A percentile compares a stretch with the other conserved stretches of the same genome.
Conservation (phyloP, 2,797 vertebrate species). For the Apogon hyalosoma region DNA sequence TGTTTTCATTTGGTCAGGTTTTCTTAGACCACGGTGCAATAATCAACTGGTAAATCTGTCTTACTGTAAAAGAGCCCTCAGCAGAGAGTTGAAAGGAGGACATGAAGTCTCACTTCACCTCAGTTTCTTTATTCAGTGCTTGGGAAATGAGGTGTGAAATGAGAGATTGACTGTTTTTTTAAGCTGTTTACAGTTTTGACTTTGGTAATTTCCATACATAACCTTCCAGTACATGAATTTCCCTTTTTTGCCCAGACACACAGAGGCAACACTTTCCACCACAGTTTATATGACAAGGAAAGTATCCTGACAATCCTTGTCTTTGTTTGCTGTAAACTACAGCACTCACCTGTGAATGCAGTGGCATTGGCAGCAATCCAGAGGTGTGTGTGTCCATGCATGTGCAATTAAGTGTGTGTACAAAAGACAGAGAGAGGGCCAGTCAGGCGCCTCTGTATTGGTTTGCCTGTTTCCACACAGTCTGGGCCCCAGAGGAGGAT, state of each 20-base stretch:
- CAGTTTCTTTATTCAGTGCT: constrained; percentile 29
- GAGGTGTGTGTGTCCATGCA: constrained; percentile 16
- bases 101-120: constrained; percentile 32
- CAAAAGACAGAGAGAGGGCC: constrained; percentile 59
- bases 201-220: constrained; percentile 55
- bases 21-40: constrained; percentile 58
- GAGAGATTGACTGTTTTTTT: constrained; percentile 22
- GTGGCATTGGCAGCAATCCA: constrained; percentile 70
- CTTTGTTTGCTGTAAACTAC: constrained; percentile 81
- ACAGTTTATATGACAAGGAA: constrained; percentile 47
- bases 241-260: constrained; percentile 11
- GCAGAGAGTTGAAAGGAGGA: constrained; percentile 55
- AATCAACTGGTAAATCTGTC: constrained; percentile 57
- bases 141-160: constrained; percentile 52
- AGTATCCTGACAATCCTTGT: constrained; percentile 71
- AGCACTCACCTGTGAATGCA: constrained; percentile 81
- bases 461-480: constrained; percentile 80
- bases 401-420: constrained; percentile 34
- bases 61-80: constrained; percentile 39
- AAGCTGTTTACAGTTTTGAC: constrained; percentile 31
- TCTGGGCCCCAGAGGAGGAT: constrained; percentile 81
- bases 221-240: constrained; percentile 17
- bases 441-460: constrained; percentile 73
- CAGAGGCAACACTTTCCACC: constrained; percentile 44
- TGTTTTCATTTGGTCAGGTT: constrained; percentile 74